phyloP scores from a whole-genome alignment of 2,113 vertebrate species.

The Todiramphus saurophagus region DNA sequence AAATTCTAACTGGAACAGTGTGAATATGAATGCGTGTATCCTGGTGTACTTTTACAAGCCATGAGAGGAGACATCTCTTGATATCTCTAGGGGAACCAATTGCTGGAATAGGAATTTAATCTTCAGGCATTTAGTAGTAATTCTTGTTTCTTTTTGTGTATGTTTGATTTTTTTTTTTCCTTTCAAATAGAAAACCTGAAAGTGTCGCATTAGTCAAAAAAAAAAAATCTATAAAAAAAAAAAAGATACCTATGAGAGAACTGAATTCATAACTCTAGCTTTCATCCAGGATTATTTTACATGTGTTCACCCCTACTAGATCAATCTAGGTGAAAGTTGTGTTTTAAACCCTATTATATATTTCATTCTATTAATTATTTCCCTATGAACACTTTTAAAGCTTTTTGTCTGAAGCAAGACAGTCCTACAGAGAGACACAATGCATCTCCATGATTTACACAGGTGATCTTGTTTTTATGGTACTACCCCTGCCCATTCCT shows the following conservation, averaged over 20 bases:
- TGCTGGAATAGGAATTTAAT: neutral
- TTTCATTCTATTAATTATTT: neutral
- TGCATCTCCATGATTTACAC: neutral
- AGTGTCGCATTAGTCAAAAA: neutral
- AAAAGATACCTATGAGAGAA: neutral
- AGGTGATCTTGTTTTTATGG: neutral
- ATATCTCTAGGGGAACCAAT: neutral
- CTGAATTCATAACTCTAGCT: neutral
- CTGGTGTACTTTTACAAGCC: neutral
- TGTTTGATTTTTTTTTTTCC: neutral
- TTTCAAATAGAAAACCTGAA: neutral
- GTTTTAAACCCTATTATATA: neutral
- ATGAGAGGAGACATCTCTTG: neutral
- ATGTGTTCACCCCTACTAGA: neutral
- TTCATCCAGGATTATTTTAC: neutral
- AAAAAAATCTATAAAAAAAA: no score
- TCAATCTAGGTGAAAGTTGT: neutral
- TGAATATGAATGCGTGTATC: neutral
- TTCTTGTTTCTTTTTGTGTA: neutral
- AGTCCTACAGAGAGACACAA: neutral
- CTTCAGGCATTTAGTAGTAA: neutral
- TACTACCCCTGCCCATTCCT: neutral
- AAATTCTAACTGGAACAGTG: neutral
- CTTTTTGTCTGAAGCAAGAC: neutral
- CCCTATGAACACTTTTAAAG: neutral